These are phyloP conservation scores for Barbus barbus DNA, from an alignment of 2,113 vertebrate genomes.

Conservation along the genomic window DNA sequence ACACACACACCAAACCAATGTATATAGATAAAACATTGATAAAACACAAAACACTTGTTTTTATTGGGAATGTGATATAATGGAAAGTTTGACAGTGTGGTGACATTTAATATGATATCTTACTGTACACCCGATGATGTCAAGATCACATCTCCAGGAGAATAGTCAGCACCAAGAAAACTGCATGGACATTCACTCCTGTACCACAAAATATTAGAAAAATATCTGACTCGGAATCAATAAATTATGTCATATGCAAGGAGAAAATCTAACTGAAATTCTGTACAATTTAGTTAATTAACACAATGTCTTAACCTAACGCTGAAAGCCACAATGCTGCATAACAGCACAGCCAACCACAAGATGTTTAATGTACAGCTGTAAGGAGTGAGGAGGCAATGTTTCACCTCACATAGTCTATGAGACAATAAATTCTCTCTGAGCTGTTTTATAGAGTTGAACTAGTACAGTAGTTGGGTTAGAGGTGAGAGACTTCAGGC, in stretches of 20 bases:
- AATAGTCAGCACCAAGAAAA: conserved; percentile 87
- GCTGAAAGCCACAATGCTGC: not conserved
- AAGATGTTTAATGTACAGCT: not conserved
- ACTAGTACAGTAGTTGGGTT: not conserved
- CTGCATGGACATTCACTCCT: conserved; percentile 92
- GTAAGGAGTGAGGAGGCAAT: not conserved
- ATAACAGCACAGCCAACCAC: not conserved
- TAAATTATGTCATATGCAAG: not conserved
- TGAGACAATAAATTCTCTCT: not conserved
- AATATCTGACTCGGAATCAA: not conserved
- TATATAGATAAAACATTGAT: too few species aligned
- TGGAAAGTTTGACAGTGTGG: not conserved
- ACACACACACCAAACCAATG: too few species aligned
- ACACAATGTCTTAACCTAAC: not conserved
- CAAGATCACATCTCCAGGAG: conserved; percentile 87
- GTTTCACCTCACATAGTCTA: not conserved
- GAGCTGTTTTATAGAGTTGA: not conserved
- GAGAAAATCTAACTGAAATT: not conserved
- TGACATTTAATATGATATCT: conserved; percentile 61
- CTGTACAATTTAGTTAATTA: not conserved
- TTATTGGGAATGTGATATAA: not conserved
- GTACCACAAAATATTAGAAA: conserved; percentile 10
- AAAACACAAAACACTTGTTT: not conserved
- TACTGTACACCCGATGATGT: conserved; percentile 93
- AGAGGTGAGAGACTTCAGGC: conserved; percentile 1